Percentiles rank a stretch among this genome's conserved stretches.
Conservation (phyloP, 2,797 vertebrate genomes). For the Poecilia gillii region DNA sequence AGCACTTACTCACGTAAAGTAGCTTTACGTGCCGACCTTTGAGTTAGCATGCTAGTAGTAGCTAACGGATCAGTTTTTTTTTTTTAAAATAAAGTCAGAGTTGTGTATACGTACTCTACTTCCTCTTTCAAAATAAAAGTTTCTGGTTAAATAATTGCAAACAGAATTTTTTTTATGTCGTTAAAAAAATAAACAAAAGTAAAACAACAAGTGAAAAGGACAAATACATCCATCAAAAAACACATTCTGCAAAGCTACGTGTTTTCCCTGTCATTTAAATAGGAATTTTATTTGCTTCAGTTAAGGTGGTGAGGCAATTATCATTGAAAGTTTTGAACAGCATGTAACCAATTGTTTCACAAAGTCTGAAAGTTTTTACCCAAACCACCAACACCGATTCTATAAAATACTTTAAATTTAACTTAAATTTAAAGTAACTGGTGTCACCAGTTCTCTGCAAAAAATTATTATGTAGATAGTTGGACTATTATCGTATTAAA, state of each 20-base stretch:
- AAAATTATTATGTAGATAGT: not conserved
- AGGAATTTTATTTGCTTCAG: not conserved
- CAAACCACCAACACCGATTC: not conserved
- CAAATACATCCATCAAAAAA: not conserved
- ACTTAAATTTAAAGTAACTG: not conserved
- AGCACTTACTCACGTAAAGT: conserved; percentile 1
- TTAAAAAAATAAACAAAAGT: too few relatives aligned
- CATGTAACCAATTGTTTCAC: not conserved
- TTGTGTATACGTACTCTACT: not conserved
- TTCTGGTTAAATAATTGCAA: not conserved
- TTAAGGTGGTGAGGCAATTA: not conserved
- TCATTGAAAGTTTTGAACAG: not conserved
- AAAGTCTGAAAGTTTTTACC: not conserved
- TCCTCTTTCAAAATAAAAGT: conserved; percentile 52
- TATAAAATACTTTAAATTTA: not conserved
- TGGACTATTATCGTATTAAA: not conserved
- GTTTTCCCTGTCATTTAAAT: not conserved
- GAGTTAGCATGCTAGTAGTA: conserved; percentile 38
- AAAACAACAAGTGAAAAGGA: not conserved
- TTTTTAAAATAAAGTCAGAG: not conserved
- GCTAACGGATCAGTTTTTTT: not conserved
- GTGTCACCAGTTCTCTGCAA: not conserved
- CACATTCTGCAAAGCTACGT: too few relatives aligned
- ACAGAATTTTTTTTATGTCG: too few relatives aligned
- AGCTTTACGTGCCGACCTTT: conserved; percentile 16